Conservation (phyloP, 1,140 invertebrate genomes). For the Andrena cerasifolii region DNA sequence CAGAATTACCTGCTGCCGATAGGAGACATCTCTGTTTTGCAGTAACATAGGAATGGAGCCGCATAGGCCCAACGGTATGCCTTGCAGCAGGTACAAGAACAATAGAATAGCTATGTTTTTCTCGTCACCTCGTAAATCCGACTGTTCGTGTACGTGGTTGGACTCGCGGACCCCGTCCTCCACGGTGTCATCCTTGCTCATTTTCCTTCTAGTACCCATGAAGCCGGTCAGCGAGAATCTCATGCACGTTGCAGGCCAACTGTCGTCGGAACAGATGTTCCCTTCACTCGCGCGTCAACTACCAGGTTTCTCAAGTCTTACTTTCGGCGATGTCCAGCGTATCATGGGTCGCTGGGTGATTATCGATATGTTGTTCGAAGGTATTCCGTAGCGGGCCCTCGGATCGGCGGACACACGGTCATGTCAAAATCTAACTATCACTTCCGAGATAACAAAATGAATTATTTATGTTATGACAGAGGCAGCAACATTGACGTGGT, state of each 20-base stretch:
- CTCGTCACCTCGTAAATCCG: constrained; percentile 88
- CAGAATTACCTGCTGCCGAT: constrained; percentile 88
- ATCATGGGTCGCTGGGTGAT: not conserved
- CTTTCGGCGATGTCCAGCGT: constrained; percentile 19
- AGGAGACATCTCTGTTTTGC: constrained; percentile 94
- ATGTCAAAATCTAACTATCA: constrained; percentile 7
- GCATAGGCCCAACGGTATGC: constrained; percentile 96
- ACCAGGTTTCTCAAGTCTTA: not conserved
- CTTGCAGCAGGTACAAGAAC: constrained; percentile 97
- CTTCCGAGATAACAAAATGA: constrained; percentile 9
- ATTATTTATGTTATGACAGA: constrained; percentile 23
- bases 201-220: constrained; percentile 62
- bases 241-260: not conserved
- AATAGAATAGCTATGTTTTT: constrained; percentile 92
- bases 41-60: constrained; percentile 97
- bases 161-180: constrained; percentile 62
- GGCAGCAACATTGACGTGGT: constrained; percentile 21
- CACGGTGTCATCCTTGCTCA: constrained; percentile 46
- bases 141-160: constrained; percentile 68
- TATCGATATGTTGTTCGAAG: not conserved
- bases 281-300: constrained; percentile 5
- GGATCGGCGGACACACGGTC: not conserved
- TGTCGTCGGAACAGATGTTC: not conserved
- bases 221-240: not conserved
- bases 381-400: no score